phyloP scores from a whole-genome alignment of 2,797 vertebrate species.

The Mallotus villosus region DNA sequence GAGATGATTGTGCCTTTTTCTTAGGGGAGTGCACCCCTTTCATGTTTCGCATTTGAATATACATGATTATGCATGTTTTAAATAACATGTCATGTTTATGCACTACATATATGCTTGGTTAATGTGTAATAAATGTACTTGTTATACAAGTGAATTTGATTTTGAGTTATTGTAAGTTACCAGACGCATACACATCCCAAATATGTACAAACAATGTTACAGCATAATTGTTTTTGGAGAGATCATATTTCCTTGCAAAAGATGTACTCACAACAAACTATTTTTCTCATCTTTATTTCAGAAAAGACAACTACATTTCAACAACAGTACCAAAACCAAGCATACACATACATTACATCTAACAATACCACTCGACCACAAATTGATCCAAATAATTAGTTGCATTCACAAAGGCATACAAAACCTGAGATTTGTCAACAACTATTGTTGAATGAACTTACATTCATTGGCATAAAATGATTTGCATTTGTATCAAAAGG shows the following conservation, averaged over 20 bases:
- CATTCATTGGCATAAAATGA: no score
- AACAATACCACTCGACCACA: no score
- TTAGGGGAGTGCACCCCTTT: conserved; percentile 48
- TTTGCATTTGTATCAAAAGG: no score
- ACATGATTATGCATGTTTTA: conserved; percentile 26
- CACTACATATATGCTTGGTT: conserved; percentile 75
- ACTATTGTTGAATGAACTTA: no score
- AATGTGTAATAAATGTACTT: conserved; percentile 78
- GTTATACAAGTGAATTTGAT: conserved; percentile 55
- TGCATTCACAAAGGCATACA: no score
- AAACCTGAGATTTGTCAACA: no score
- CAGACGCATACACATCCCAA: background rate
- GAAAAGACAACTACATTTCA: no score
- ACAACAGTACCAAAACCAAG: no score
- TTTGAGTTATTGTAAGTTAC: background rate
- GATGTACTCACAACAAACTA: no score
- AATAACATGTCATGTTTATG: conserved; percentile 62
- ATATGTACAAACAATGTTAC: background rate
- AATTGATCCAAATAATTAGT: no score
- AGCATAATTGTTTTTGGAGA: background rate
- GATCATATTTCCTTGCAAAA: background rate
- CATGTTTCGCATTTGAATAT: conserved; percentile 59
- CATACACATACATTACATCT: no score
- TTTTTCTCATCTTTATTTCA: no score
- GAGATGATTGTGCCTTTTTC: conserved; percentile 70